Conservation (phyloP, 2,113 vertebrate genomes). For the Cyprinodon brontotheroides region DNA sequence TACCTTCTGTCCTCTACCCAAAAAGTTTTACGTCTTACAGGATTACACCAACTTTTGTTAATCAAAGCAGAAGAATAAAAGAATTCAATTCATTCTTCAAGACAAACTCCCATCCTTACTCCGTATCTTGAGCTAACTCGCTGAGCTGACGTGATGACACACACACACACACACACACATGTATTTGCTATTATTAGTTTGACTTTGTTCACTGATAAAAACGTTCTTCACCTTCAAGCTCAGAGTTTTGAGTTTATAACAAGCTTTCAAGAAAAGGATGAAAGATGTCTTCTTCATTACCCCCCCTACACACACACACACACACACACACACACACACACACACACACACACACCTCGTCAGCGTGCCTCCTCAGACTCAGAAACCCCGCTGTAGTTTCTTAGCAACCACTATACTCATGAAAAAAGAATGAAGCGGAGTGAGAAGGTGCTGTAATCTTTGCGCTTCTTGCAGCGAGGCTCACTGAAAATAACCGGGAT, state of each 20-base stretch:
- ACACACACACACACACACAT: not conserved
- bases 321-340: constrained; percentile 13
- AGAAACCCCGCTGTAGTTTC: constrained; percentile 54
- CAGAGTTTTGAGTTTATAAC: constrained; percentile 21
- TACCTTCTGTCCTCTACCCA: too few relatives aligned
- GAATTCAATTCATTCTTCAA: not conserved
- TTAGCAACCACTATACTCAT: constrained; percentile 56
- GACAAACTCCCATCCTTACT: not conserved
- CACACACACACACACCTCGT: constrained; percentile 26
- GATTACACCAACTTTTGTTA: too few relatives aligned
- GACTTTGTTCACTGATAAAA: not conserved
- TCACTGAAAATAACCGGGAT: constrained; percentile 6
- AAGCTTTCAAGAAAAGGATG: constrained; percentile 29
- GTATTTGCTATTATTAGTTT: constrained; percentile 4
- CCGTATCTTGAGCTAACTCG: not conserved
- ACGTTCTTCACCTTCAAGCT: not conserved
- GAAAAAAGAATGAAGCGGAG: constrained; percentile 56
- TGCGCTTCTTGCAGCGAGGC: constrained; percentile 29
- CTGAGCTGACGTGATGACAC: not conserved
- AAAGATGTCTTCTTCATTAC: constrained; percentile 49
- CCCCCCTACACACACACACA: constrained; percentile 13
- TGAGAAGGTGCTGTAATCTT: constrained; percentile 39
- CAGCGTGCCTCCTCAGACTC: constrained; percentile 24
- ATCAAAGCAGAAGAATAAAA: not conserved
- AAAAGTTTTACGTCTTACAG: not conserved